A percentile compares a stretch with the other conserved stretches of the same genome.
phyloP scores from a whole-genome alignment of 2,888 invertebrate species.

The Prionchulus punctatus region DNA sequence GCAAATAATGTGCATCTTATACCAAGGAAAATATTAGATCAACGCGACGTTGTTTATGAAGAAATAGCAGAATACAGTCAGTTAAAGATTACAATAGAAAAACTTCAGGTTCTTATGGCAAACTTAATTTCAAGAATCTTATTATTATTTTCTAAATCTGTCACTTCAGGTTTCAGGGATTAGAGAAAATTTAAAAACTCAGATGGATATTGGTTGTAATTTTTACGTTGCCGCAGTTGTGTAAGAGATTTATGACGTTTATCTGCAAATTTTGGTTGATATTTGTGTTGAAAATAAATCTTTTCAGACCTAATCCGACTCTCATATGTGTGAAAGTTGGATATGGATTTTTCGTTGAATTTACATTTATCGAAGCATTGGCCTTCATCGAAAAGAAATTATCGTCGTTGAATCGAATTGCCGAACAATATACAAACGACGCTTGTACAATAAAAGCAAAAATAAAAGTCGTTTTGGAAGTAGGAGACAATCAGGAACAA shows the following conservation, averaged over 20 bases:
- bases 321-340: conserved; percentile 56
- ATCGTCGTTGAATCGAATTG: conserved; percentile 47
- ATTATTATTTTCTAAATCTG: neutral
- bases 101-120: conserved; percentile 27
- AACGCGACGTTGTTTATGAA: conserved; percentile 43
- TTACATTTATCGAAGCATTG: conserved; percentile 52
- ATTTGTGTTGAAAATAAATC: conserved; percentile 4
- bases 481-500: too few species aligned
- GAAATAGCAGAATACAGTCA: conserved; percentile 57
- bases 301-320: conserved; percentile 42
- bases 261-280: neutral
- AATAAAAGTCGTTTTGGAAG: conserved; percentile 58
- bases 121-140: neutral
- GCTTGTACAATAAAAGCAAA: conserved; percentile 56
- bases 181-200: conserved; percentile 43
- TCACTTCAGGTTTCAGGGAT: neutral
- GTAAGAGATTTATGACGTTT: conserved; percentile 21
- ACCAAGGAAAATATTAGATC: neutral
- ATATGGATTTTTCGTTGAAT: conserved; percentile 55
- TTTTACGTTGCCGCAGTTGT: conserved; percentile 63
- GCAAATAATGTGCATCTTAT: neutral
- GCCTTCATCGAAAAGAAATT: conserved; percentile 53
- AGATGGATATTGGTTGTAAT: conserved; percentile 65
- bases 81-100: conserved; percentile 52
- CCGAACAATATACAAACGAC: conserved; percentile 48